Evolutionary conservation across 2,888 invertebrate species (phyloP), one percentile per base, ranked within the genome.

Genomic region (Eulithis prunata): DNA sequence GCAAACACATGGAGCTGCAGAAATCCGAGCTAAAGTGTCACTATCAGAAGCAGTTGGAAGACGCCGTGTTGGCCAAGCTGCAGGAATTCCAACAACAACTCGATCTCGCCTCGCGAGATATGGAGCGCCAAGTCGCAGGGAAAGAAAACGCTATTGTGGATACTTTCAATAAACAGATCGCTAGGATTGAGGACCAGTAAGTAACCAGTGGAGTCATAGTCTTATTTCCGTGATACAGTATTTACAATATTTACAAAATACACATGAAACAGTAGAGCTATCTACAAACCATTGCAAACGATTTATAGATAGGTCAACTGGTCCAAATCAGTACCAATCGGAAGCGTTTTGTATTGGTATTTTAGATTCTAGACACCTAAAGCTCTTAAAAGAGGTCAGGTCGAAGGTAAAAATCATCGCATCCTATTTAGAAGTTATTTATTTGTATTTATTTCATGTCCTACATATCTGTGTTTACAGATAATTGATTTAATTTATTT

Each of bases 11-110:
- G 54, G 96, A 96, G 64, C 86, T 94, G 1, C 95, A 95, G 71
- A 95, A 96, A 79, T 85, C 91, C 11, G 96, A 97, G 68, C 86
- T 97, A 13, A 95, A 96, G 75, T 93, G 94, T 46, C 95, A 96
- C 80, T 97, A 97, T 79, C 97, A 97, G 86, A 95, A 95, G 72
- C 97, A 97, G 87, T 91, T 97, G 11, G 97, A 97, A 76, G 94
- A 95, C 57, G 96, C 97, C 0, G 97, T 97, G 14, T 90, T 95
- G 64, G 94, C 94, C 62, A 97, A 97, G 80, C 89, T 97, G 65
- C 95, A 95, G 75, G 97, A 97, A 85, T 97, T 97, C 78, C 92
- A 92, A 82, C 88, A 88, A 1, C 97, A 97, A 81, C 86, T 97
- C 45, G 97, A 97, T 74, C 57, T 57, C 10, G 68, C 64, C 4